phyloP scores from a whole-genome alignment of 2,797 vertebrate species.

The Arctocebus calabarensis region DNA sequence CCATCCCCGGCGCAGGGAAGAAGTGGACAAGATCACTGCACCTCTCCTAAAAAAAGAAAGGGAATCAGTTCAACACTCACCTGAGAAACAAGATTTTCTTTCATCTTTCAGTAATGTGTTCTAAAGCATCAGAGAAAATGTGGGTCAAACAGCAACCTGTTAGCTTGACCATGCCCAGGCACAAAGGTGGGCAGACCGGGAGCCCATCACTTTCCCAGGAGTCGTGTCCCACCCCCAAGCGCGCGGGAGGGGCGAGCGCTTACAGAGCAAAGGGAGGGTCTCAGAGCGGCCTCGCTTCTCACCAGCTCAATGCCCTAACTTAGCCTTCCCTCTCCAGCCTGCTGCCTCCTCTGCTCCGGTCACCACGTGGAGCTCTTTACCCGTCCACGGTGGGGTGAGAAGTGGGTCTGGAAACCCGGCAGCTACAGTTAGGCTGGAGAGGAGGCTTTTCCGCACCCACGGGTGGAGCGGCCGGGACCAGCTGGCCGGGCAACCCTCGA shows the following conservation, averaged over 20 bases:
- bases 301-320: background rate
- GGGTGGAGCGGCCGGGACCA: background rate
- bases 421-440: background rate
- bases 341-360: background rate
- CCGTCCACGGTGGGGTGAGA: background rate
- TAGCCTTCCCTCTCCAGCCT: background rate
- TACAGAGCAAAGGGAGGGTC: background rate
- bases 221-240: background rate
- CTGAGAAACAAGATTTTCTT: background rate
- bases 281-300: background rate
- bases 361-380: background rate
- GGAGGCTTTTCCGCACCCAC: background rate
- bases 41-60: background rate
- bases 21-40: background rate
- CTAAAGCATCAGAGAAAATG: background rate
- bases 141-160: background rate
- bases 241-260: background rate
- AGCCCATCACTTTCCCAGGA: background rate
- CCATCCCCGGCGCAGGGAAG: background rate
- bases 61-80: background rate
- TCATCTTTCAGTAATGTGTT: background rate
- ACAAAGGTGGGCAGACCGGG: background rate
- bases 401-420: background rate
- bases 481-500: rapidly evolving
- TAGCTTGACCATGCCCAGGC: background rate